Percentiles rank a stretch among this genome's conserved stretches.
These are phyloP conservation scores for Rhinolophus ferrumequinum DNA, from an alignment of 2,113 vertebrate species.

Conservation along the genomic window DNA sequence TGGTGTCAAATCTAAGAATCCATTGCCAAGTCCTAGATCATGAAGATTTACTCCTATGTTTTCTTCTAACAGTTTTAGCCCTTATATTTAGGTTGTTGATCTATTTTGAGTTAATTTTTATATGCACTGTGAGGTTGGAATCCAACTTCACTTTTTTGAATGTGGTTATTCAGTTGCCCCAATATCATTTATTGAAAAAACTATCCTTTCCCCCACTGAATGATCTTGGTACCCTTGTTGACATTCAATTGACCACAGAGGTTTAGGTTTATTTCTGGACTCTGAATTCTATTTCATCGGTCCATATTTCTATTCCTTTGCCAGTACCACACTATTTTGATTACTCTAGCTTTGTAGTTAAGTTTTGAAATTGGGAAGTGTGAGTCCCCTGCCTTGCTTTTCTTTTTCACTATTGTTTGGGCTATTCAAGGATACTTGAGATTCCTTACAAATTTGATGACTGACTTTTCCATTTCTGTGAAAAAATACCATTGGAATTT, in stretches of 20 bases:
- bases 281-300: background rate
- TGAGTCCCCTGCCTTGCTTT: background rate
- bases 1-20: conserved; percentile 25
- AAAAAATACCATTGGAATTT: background rate
- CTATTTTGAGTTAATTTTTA: background rate
- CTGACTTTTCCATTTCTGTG: background rate
- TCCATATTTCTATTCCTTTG: background rate
- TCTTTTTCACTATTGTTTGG: background rate
- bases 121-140: background rate
- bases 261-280: conserved; percentile 7
- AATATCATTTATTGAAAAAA: background rate
- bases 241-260: background rate
- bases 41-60: background rate
- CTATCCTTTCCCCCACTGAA: background rate
- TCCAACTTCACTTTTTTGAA: background rate
- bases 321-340: background rate
- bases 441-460: background rate
- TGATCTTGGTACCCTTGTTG: background rate
- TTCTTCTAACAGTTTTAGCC: conserved; percentile 24
- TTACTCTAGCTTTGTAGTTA: background rate
- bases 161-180: background rate
- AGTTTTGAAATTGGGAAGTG: background rate
- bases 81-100: background rate
- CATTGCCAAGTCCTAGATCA: background rate
- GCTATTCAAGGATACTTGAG: background rate